Base-by-base conservation (phyloP, 2,888 invertebrate genomes). In the Drosophila kanekoi region DNA sequence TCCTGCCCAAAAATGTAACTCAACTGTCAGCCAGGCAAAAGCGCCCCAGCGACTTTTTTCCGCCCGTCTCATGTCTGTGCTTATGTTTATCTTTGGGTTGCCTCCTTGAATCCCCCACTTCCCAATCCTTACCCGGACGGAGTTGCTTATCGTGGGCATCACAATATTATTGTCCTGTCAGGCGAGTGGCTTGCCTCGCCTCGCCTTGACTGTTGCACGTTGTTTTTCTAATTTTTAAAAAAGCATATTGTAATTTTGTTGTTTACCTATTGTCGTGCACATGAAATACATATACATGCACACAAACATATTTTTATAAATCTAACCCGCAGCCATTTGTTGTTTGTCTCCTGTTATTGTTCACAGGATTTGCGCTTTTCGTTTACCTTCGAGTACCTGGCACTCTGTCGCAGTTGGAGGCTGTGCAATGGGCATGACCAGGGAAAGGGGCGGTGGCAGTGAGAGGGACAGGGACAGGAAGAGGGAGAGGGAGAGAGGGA, bases 181-280 rank as follows among this genome's bases (percentile, higher is more conserved):
- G 59, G 67, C 64, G 52, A 56, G 62, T 48, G 52, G 40, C 52
- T 28, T 40, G 56, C 41, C 65, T 52, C 18, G n/a, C 40, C 45
- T 52, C 66, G 45, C 48, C 60, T 62, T 65, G 66, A 44, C 72
- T 59, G 57, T 61, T 64, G 58, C 54, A 67, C 71, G 69, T 79
- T 73, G 56, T 67, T 69, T 74, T 82, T 82, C 68, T 79, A 83
- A 86, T 84, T 84, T 86, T 83, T 81, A 83, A 86, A 79, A 86
- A 86, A 82, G 83, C 83, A 82, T 79, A 81, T 77, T 86, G 84
- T 86, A 86, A 84, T 83, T 86, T 79, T 77, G 71, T 81, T 84
- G 85, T 75, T 84, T 81, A 83, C 72, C 73, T 76, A 72, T 82
- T 66, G 66, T 71, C 16, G 13, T 20, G n/a, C 23, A 49, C 5